Evolutionary conservation across 64 coral and sea anemone species (phyloP), one percentile per base, ranked within the genome.

Genomic region (Stichodactyla mertensii): DNA sequence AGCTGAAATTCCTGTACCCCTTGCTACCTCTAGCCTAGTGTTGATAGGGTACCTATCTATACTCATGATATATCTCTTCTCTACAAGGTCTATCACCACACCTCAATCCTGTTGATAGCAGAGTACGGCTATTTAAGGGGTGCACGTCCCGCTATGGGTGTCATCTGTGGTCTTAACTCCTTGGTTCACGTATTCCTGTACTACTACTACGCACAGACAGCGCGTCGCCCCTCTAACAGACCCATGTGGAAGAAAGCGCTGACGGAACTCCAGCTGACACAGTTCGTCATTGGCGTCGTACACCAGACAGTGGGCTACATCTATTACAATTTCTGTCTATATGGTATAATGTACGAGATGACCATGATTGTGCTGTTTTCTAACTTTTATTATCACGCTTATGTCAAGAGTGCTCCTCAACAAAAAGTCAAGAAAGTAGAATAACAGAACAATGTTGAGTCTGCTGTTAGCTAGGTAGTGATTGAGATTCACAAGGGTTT

Each of bases 141-240:
- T 61, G 22, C 11, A 55, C 82, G 79, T 57, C 88, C 88, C 14
- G 78, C 88, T 52, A 60, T 84, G 54, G 88, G 80, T 9, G 83
- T 89, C 36, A 45, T 89, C 16, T 78, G 71, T 6, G 80, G 36
- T 13, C 57, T 89, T 18, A 89, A 89, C 61, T 89, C 88, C 13
- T 55, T 89, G 26, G 67, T 89, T n/a, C 88, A 89, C 62, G 62
- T 89, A 14, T 84, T 89, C 16, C 52, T 89, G 0, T 89, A 89
- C 55, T 82, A 83, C 27, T 89, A 89, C 52, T 89, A 89, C 52
- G 88, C 61, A 20, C 88, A 84, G n/a, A 83, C 88, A 71, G 88
- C 88, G 6, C 61, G 57, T 6, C 64, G 80, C 22, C 57, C 57
- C 4, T 54, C 14, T 6, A 24, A 80, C 15, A 57, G 88, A 15